These are phyloP conservation scores for Scomberomorus guttatus DNA, from an alignment of 2,797 vertebrate species.

Conservation along the genomic window DNA sequence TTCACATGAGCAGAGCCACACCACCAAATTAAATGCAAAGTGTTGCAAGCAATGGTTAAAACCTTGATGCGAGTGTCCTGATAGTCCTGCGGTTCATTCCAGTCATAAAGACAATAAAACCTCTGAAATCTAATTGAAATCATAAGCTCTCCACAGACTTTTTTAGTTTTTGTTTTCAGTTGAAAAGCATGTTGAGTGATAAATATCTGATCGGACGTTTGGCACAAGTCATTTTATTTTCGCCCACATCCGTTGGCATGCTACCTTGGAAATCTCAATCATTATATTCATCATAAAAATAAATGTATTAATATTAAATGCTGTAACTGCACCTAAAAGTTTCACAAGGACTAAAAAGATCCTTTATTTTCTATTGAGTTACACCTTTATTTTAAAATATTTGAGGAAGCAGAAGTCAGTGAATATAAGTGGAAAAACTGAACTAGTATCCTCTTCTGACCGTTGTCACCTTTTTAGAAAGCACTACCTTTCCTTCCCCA, in stretches of 20 bases:
- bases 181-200: slow-evolving; percentile 8
- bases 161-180: background rate
- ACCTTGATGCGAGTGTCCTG: too few relatives aligned
- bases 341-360: slow-evolving; percentile 39
- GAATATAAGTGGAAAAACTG: slow-evolving; percentile 25
- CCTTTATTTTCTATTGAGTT: slow-evolving; percentile 9
- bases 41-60: background rate
- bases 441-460: slow-evolving; percentile 2
- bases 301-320: slow-evolving; percentile 1
- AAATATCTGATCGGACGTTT: background rate
- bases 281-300: slow-evolving; percentile 35
- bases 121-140: background rate
- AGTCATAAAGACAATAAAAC: background rate
- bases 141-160: background rate
- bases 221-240: slow-evolving; percentile 14
- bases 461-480: background rate
- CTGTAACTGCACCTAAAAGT: slow-evolving; percentile 10
- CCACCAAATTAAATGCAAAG: background rate
- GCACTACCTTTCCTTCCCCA: background rate
- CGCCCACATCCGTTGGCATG: background rate
- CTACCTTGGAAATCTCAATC: slow-evolving; percentile 32
- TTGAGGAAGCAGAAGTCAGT: slow-evolving; percentile 24
- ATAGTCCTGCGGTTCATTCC: too few relatives aligned
- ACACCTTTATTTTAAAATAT: slow-evolving; percentile 17
- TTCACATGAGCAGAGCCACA: too few relatives aligned